phyloP scores from a whole-genome alignment of 2,888 invertebrate species.

The Listrodromus nycthemerus region DNA sequence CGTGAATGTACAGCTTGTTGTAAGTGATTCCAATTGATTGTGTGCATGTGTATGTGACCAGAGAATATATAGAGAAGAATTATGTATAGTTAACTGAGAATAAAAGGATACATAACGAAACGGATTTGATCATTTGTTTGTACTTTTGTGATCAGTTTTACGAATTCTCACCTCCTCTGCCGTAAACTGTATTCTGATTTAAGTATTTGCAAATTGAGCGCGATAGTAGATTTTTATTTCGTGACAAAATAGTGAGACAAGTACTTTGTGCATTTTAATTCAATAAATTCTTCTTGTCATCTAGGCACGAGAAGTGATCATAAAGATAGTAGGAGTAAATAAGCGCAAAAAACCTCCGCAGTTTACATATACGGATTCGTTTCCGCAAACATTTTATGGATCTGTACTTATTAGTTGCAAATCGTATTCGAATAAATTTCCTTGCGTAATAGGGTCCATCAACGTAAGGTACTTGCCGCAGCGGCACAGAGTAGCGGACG shows the following conservation, averaged over 20 bases:
- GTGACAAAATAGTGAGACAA: not conserved
- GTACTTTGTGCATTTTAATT: not conserved
- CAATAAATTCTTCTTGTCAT: not conserved
- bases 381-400: not conserved
- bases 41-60: slow-evolving; percentile 46
- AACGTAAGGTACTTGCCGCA: slow-evolving; percentile 19
- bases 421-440: slow-evolving; percentile 60
- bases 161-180: not conserved
- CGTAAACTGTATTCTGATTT: not conserved
- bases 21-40: slow-evolving; percentile 49
- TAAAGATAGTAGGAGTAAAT: not conserved
- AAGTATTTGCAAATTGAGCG: not conserved
- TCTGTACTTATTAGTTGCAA: slow-evolving; percentile 48
- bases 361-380: not conserved
- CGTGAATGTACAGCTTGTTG: slow-evolving; percentile 49
- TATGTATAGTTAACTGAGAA: slow-evolving; percentile 28
- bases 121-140: not conserved
- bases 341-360: not conserved
- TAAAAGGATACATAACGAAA: slow-evolving; percentile 15
- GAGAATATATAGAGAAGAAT: not conserved
- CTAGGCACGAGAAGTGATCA: not conserved
- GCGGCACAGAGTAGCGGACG: slow-evolving; percentile 16
- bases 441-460: slow-evolving; percentile 35
- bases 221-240: not conserved
- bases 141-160: not conserved